Percentiles rank a stretch among this genome's conserved stretches.
phyloP scores from a whole-genome alignment of 2,797 vertebrate species.

The Bovichtus diacanthus region DNA sequence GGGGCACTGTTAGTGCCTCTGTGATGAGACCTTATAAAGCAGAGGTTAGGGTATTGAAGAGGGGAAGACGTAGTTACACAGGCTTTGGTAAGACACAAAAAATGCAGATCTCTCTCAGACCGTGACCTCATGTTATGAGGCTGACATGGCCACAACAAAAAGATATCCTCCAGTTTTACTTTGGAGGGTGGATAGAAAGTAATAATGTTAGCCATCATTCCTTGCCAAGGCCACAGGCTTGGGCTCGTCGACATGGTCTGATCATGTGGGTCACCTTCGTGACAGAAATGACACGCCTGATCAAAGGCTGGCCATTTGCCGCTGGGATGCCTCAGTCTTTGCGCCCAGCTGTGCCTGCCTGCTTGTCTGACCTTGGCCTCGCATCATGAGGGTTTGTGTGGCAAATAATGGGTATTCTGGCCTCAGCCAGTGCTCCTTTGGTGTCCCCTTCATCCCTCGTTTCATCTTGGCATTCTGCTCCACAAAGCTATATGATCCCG shows the following conservation, averaged over 20 bases:
- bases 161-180: constrained; percentile 53
- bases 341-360: constrained; percentile 68
- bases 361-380: constrained; percentile 78
- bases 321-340: constrained; percentile 73
- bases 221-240: constrained; percentile 38
- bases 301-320: constrained; percentile 80
- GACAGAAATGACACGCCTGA: constrained; percentile 78
- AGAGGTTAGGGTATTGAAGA: constrained; percentile 38
- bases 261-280: constrained; percentile 79
- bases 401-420: constrained; percentile 77
- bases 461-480: constrained; percentile 70
- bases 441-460: constrained; percentile 67
- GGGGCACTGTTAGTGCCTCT: constrained; percentile 39
- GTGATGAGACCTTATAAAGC: constrained; percentile 57
- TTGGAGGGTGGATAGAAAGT: constrained; percentile 11
- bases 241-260: constrained; percentile 47
- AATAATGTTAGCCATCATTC: constrained; percentile 37
- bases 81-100: constrained; percentile 40
- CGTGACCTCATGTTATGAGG: constrained; percentile 56
- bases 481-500: constrained; percentile 34
- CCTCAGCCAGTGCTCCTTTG: constrained; percentile 54
- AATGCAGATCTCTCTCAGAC: constrained; percentile 33
- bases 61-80: constrained; percentile 22
- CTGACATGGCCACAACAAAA: constrained; percentile 46
- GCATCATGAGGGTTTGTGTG: constrained; percentile 63